Evolutionary conservation across 2,113 vertebrate species (phyloP).

Genomic region (Circaetus cinerascens): DNA sequence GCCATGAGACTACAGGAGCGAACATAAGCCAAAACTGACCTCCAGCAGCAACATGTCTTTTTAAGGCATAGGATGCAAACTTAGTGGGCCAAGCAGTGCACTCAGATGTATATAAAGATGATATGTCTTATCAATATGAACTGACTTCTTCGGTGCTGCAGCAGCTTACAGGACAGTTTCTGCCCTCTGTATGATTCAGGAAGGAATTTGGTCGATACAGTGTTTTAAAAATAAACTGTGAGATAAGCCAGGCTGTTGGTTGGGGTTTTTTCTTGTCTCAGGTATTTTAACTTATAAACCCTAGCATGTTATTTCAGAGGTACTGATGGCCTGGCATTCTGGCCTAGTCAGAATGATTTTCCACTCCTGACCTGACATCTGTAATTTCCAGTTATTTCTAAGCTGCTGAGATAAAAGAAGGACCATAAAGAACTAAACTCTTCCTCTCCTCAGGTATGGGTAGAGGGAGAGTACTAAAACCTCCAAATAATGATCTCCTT

Average conservation of each 20-base stretch:
- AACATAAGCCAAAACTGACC: neutral
- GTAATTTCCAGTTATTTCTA: neutral
- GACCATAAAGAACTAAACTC: neutral
- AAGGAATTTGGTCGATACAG: neutral
- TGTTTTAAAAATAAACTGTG: neutral
- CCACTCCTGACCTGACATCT: neutral
- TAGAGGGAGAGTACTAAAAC: neutral
- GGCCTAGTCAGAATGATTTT: neutral
- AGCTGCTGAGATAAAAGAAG: neutral
- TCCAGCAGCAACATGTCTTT: neutral
- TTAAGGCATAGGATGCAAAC: neutral
- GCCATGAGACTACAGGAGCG: neutral
- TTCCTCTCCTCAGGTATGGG: neutral
- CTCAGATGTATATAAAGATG: neutral
- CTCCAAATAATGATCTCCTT: neutral
- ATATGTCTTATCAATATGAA: neutral
- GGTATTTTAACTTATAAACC: neutral
- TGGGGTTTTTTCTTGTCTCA: neutral
- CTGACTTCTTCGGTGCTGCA: neutral
- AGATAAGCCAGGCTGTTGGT: neutral
- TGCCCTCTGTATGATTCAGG: neutral
- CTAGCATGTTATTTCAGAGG: neutral
- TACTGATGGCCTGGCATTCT: neutral
- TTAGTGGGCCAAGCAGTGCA: neutral
- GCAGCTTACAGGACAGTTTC: neutral